Conservation (phyloP, 2,113 vertebrate genomes). For the Ceyx melanurus region DNA sequence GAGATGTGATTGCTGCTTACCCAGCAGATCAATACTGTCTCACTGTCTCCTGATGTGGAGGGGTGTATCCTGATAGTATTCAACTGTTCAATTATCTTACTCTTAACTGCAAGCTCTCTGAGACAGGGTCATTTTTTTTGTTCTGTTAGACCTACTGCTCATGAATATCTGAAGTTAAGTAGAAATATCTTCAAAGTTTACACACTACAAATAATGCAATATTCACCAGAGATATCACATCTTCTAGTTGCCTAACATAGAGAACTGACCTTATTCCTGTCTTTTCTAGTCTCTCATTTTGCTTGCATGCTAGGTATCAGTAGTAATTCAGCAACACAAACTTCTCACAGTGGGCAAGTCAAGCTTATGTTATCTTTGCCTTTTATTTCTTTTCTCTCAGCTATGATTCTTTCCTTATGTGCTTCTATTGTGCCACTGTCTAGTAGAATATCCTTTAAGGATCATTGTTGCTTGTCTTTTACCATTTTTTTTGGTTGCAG, state of each 20-base stretch:
- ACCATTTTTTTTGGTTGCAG: neutral
- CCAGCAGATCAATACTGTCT: constrained; percentile 56
- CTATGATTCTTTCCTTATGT: neutral
- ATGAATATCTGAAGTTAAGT: neutral
- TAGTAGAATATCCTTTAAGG: neutral
- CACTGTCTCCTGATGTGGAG: neutral
- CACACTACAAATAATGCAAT: neutral
- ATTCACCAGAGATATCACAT: neutral
- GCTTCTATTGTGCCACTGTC: neutral
- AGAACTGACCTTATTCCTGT: neutral
- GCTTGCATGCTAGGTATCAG: neutral
- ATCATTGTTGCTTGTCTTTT: neutral
- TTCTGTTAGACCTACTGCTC: neutral
- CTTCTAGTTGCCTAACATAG: neutral
- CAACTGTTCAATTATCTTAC: neutral
- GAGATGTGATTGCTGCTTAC: constrained; percentile 58
- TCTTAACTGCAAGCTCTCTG: neutral
- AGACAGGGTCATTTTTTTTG: neutral
- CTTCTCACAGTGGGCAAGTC: neutral
- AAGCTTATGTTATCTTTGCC: neutral
- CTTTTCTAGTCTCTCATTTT: neutral
- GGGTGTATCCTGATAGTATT: constrained; percentile 5
- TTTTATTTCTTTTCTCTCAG: neutral
- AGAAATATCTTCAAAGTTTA: neutral
- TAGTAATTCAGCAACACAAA: neutral